phyloP scores from a whole-genome alignment of 2,113 vertebrate genomes.

The Gallinago undulata region DNA sequence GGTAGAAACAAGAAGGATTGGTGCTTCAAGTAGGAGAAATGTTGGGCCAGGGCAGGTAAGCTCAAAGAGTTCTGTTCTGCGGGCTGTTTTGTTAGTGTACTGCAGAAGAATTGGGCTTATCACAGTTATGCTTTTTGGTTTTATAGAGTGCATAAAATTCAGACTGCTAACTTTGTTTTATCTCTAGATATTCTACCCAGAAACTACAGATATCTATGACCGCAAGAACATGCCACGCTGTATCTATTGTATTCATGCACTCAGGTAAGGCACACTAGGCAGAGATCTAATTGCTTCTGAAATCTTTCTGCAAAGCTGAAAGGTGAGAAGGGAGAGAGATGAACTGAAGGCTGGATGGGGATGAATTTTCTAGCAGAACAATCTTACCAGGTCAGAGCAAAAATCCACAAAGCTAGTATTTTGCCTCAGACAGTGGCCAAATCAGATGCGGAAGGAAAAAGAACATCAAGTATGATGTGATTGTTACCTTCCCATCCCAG shows the following conservation, averaged over 20 bases:
- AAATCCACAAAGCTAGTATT: not conserved
- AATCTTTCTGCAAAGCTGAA: not conserved
- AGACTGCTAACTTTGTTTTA: conserved; percentile 26
- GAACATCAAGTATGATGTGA: not conserved
- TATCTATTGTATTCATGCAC: conserved; percentile 97
- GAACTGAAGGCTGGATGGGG: not conserved
- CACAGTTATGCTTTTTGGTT: not conserved
- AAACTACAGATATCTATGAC: conserved; percentile 98
- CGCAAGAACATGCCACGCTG: conserved; percentile 98
- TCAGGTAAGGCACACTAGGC: conserved; percentile 81
- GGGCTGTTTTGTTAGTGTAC: not conserved
- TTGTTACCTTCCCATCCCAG: not conserved
- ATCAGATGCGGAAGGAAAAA: not conserved
- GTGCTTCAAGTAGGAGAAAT: not conserved
- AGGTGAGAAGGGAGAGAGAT: not conserved
- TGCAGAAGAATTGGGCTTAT: not conserved
- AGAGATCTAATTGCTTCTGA: not conserved
- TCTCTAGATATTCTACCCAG: conserved; percentile 96
- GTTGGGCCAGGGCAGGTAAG: not conserved
- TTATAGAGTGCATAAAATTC: not conserved
- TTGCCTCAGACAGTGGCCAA: not conserved
- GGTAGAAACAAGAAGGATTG: not conserved
- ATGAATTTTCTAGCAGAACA: not conserved
- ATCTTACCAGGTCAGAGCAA: not conserved
- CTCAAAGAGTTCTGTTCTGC: not conserved